Evolutionary conservation across 1,140 invertebrate species (phyloP), one percentile per base, ranked within the genome.

Genomic region (Ditylenchus dipsaci): DNA sequence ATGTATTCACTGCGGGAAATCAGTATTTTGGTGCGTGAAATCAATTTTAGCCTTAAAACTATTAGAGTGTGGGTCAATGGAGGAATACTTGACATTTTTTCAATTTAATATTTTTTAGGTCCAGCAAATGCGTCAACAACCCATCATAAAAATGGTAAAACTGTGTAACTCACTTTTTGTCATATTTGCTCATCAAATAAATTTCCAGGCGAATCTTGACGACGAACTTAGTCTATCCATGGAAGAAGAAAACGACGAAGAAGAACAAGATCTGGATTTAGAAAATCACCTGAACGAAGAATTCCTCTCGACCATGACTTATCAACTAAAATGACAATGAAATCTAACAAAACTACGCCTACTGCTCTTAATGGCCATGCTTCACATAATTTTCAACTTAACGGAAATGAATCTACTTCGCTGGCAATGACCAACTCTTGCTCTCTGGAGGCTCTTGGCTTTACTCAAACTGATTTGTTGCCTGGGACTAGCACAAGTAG

Each of bases 181-280:
- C 21, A 47, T 47, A 47, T 47, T 47, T 47, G 21, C 21, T 47
- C 21, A 15, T 47, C 45, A 15, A 47, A 15, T 15, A 56, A 23
- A 23, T 56, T 56, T 56, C 21, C 53, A 56, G 29, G 59, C 61
- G 1, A 27, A 78, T 69, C 57, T 82, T 19, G 80, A 82, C 61
- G 80, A 82, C 53, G 80, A 82, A 53, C 72, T 82, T 62, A 72
- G 66, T 26, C 69, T 83, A 0, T 80, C 76, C 38, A 77, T 75
- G 49, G 80, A 74, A 27, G 75, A 80, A 30, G 75, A 77, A 19
- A 9, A 47, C 26, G 72, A 76, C 19, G 63, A 63, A 21, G 69
- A 72, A 53, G 64, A 61, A 29, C 49, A 66, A 38, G 49, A 63
- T n/a, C 63, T 57, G n/a, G 21, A 70, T 29, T 58, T n/a, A n/a